These are phyloP conservation scores for Proctacanthus coquilletti DNA, from an alignment of 1,140 invertebrate genomes.

Conservation along the genomic window DNA sequence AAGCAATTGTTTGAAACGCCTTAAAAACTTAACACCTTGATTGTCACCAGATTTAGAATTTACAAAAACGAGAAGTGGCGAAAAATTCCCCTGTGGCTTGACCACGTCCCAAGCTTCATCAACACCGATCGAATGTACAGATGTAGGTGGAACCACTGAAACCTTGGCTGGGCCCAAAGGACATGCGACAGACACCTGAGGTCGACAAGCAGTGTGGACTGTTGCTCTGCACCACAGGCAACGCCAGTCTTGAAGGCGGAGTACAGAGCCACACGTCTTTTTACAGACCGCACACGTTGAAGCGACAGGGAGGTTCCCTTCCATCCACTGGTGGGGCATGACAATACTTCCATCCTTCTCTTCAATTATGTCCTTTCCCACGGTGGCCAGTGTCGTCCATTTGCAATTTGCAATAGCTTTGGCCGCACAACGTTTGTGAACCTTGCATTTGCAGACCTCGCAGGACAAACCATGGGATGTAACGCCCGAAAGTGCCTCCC, in stretches of 20 bases:
- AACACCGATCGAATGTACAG: constrained; percentile 75
- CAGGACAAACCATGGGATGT: constrained; percentile 88
- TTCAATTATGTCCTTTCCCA: constrained; percentile 87
- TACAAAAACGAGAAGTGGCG: constrained; percentile 85
- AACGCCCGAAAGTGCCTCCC: constrained; percentile 80
- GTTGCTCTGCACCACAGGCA: constrained; percentile 92
- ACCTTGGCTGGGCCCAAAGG: constrained; percentile 72
- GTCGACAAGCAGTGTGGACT: constrained; percentile 78
- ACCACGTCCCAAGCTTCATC: constrained; percentile 85
- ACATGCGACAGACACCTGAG: constrained; percentile 55
- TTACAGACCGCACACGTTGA: constrained; percentile 90
- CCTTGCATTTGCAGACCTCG: constrained; percentile 94
- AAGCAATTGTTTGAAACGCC: constrained; percentile 86
- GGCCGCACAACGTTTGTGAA: constrained; percentile 82
- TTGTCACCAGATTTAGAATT: constrained; percentile 97
- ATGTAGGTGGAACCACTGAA: constrained; percentile 84
- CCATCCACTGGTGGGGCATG: constrained; percentile 97
- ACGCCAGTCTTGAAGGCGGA: constrained; percentile 85
- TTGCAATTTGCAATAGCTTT: constrained; percentile 90
- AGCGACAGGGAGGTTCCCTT: constrained; percentile 89
- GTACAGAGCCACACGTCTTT: constrained; percentile 89
- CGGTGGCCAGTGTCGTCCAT: constrained; percentile 86
- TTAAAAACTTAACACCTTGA: constrained; percentile 89
- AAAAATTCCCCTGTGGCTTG: constrained; percentile 47
- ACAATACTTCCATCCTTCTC: constrained; percentile 80